Evolutionary conservation across 2,113 vertebrate genomes (phyloP), one percentile per base, ranked within the genome.

Genomic region (Acanthisitta chloris): DNA sequence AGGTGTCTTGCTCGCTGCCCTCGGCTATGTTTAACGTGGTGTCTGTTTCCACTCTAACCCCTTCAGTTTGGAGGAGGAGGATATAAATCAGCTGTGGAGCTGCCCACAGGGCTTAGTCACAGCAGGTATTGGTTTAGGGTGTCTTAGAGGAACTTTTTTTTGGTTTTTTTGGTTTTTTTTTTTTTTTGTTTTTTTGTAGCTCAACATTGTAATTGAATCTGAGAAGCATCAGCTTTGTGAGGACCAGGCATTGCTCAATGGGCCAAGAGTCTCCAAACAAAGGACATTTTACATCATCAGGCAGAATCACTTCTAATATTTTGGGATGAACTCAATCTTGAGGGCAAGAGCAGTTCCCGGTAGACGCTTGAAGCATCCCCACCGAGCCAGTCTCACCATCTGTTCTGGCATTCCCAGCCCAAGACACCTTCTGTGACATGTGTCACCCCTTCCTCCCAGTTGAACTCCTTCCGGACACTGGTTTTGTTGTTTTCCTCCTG

Each of bases 71-170:
- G 71, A 94, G 88, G 78, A 94, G 88, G 81, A 88, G 88, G 94
- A 83, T 80, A 93, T 94, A 96, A 96, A 97, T 96, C 96, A 97
- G 91, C 91, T 58, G 88, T 17, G 9, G 69, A 90, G 93, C 83
- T 96, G 88, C 95, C 97, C 92, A 94, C 92, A 81, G 93, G 89
- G 92, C 92, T 97, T 92, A 96, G 76, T 95, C 96, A 96, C 92
- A 97, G 95, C 96, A 93, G 92, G 92, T 97, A 95, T 92, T 97
- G 95, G 93, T 96, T 97, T 94, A 95, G 88, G 79, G 86, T 80
- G 92, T 96, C 88, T 89, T 93, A 94, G 81, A 96, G 81, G 70
- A 95, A 77, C 61, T n/a, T 28, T 38, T 58, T 64, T 46, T 49
- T n/a, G n/a, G n/a, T n/a, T 65, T 81, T 52, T n/a, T 73, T 88